Evolutionary conservation across 37 sponge, comb jelly and placozoan species (phyloP).

Genomic region (Diacarnus erythraeanus): DNA sequence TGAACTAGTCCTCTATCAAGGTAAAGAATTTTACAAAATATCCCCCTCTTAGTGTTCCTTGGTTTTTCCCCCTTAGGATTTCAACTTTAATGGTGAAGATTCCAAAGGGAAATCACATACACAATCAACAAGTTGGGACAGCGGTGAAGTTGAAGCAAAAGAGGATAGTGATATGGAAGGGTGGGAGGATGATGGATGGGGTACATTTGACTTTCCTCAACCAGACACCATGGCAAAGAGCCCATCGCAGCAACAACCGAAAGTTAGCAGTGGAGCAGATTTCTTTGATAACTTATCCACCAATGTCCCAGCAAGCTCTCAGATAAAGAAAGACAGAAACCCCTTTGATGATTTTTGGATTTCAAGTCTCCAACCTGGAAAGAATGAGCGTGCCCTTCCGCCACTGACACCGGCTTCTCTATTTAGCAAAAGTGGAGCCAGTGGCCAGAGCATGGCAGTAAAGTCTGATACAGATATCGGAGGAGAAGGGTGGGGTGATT

Average conservation of each 20-base stretch:
- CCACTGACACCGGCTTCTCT: slow-evolving; percentile 33
- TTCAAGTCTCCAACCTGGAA: background rate
- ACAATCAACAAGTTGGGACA: background rate
- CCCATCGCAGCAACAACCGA: background rate
- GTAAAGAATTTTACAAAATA: too few species aligned
- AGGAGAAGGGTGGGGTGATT: slow-evolving; percentile 52
- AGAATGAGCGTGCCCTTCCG: slow-evolving; percentile 27
- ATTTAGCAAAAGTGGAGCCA: slow-evolving; percentile 6
- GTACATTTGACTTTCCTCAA: slow-evolving; percentile 4
- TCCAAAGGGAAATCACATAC: background rate
- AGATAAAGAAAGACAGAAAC: background rate
- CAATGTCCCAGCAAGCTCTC: background rate
- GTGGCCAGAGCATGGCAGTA: background rate
- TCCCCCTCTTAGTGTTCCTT: too few species aligned
- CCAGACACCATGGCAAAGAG: background rate
- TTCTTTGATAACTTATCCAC: slow-evolving; percentile 45
- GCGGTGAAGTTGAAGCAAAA: background rate
- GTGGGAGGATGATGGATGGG: slow-evolving; percentile 68
- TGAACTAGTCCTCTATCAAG: too few species aligned
- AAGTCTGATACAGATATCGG: background rate
- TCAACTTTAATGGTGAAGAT: background rate
- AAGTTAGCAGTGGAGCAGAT: slow-evolving; percentile 45
- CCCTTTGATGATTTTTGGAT: slow-evolving; percentile 4
- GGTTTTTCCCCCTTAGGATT: too few species aligned
- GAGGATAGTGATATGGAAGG: slow-evolving; percentile 59